Evolutionary conservation across 2,797 vertebrate species (phyloP), one percentile per base, ranked within the genome.

Genomic region (Sandelia bainsii): DNA sequence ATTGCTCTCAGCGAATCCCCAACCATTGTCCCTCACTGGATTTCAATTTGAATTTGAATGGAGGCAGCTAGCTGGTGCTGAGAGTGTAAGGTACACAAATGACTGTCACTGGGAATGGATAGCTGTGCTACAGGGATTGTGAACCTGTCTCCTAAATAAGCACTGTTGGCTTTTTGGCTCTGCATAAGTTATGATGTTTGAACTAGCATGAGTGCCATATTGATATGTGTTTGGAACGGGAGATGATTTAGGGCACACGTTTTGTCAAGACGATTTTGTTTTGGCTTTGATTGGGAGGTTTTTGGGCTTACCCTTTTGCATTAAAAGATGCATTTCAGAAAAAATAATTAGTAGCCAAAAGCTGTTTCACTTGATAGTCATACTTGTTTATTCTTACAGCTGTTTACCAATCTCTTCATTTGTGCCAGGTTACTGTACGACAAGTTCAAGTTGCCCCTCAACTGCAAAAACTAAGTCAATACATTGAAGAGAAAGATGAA

Each of bases 31-130:
- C 85, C 77, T 82, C 72, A 49, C 85, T 88, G 83, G 76, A 78
- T 89, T 89, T 80, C 57, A 79, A 94, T 94, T 94, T 94, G 89
- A 95, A 94, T 94, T 90, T 94, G 91, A 95, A 93, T 92, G 75
- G 89, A 77, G 81, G 79, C 67, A 81, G 90, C 88, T 90, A 84
- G 87, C 93, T 92, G 89, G 87, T 89, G 83, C 85, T 89, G 81
- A 89, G 93, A 93, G 91, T 93, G 92, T 93, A 92, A 93, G 89
- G 91, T 92, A 93, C 91, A 93, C 91, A 94, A 93, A 92, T 93
- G 85, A 92, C 90, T 91, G 90, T 94, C 93, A 93, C 81, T 72
- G 78, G 90, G 86, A 89, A 93, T 89, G 88, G 91, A 92, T 88
- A 63, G 88, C 83, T 79, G 81, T 32, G 79, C 80, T 84, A 82